These are phyloP conservation scores for Sarcophaga variegata DNA, from an alignment of 2,888 invertebrate species.

Conservation along the genomic window DNA sequence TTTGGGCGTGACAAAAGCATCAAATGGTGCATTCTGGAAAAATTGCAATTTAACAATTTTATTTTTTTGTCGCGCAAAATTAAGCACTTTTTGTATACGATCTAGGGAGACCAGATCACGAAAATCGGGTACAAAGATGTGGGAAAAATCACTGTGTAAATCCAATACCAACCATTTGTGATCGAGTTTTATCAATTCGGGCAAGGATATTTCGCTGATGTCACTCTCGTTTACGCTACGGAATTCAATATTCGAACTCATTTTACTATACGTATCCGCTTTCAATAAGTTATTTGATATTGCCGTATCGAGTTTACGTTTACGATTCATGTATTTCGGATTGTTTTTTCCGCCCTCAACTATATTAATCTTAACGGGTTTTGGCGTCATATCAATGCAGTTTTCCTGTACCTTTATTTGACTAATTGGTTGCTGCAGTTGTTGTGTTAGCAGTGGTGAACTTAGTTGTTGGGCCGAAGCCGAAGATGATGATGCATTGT, in stretches of 20 bases:
- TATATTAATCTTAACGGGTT: background rate
- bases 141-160: constrained; percentile 80
- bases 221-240: constrained; percentile 75
- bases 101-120: constrained; percentile 79
- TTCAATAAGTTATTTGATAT: constrained; percentile 32
- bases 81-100: constrained; percentile 78
- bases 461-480: constrained; percentile 3
- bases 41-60: constrained; percentile 80
- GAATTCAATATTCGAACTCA: constrained; percentile 77
- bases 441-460: background rate
- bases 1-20: constrained; percentile 79
- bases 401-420: constrained; percentile 7
- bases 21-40: constrained; percentile 76
- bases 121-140: constrained; percentile 80
- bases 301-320: constrained; percentile 40
- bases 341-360: background rate
- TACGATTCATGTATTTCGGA: constrained; percentile 33
- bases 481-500: background rate
- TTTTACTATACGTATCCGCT: constrained; percentile 68
- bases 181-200: constrained; percentile 74
- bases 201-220: constrained; percentile 76
- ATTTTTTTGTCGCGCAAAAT: constrained; percentile 73
- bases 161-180: constrained; percentile 81
- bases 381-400: background rate
- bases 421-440: constrained; percentile 11